phyloP scores from a whole-genome alignment of 2,888 invertebrate genomes.

The Pseudococcus viburni region DNA sequence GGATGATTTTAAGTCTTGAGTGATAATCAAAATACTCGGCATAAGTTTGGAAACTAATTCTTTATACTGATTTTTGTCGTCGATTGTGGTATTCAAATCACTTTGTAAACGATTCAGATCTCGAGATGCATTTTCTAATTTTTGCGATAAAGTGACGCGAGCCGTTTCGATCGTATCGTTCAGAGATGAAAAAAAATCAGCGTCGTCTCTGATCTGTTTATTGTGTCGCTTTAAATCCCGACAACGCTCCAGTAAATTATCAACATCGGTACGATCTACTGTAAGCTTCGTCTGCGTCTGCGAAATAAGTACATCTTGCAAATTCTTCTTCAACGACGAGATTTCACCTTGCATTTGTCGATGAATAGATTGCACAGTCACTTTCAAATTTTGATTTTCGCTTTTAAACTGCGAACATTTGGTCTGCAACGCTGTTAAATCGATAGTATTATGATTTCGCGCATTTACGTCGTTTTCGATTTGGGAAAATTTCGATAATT shows the following conservation, averaged over 20 bases:
- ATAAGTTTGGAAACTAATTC: neutral
- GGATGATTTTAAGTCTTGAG: neutral
- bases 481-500: constrained; percentile 17
- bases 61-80: neutral
- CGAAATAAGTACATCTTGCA: neutral
- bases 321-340: neutral
- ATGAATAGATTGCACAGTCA: neutral
- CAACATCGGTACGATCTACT: neutral
- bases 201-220: neutral
- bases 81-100: neutral
- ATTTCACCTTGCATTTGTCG: neutral
- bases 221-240: neutral
- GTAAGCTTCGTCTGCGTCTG: neutral
- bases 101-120: neutral
- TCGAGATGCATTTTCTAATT: neutral
- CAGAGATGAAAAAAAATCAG: neutral
- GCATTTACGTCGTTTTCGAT: neutral
- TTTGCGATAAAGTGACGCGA: neutral
- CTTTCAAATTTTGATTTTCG: neutral
- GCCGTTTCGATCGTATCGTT: neutral
- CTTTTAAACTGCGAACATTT: neutral
- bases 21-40: neutral
- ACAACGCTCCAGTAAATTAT: neutral
- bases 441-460: neutral
- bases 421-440: neutral